phyloP scores from a whole-genome alignment of 2,888 invertebrate species.

The Chloroclystis v-ata region DNA sequence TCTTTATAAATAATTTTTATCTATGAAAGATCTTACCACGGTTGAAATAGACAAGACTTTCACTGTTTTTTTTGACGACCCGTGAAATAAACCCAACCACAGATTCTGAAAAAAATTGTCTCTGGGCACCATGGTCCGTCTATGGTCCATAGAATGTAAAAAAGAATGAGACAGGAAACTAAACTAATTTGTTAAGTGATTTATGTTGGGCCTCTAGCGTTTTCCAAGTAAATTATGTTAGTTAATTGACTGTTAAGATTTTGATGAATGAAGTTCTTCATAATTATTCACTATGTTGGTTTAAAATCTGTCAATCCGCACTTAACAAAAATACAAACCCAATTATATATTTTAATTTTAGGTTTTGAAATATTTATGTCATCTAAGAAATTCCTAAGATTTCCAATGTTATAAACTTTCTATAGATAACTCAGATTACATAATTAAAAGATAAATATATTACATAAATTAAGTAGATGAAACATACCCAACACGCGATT shows the following conservation, averaged over 20 bases:
- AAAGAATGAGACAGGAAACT: slow-evolving; percentile 35
- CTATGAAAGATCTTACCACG: slow-evolving; percentile 2
- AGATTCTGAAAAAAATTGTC: not conserved
- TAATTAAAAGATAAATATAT: too few species aligned
- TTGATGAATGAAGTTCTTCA: slow-evolving; percentile 26
- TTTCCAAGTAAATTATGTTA: slow-evolving; percentile 37
- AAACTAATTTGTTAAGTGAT: slow-evolving; percentile 32
- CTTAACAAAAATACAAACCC: too few species aligned
- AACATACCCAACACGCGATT: too few species aligned
- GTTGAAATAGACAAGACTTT: slow-evolving; percentile 3
- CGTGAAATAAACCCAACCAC: slow-evolving; percentile 1
- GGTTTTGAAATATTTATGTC: too few species aligned
- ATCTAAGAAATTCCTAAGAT: too few species aligned
- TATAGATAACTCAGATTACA: too few species aligned
- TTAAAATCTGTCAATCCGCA: not conserved
- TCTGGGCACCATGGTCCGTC: slow-evolving; percentile 12
- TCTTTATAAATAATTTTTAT: not conserved
- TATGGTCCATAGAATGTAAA: slow-evolving; percentile 29
- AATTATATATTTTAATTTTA: too few species aligned
- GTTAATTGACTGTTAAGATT: slow-evolving; percentile 38
- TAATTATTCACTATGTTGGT: slow-evolving; percentile 15
- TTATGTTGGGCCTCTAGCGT: slow-evolving; percentile 30
- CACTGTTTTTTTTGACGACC: slow-evolving; percentile 9
- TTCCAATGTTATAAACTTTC: too few species aligned
- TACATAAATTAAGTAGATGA: too few species aligned